phyloP scores from a whole-genome alignment of 1,140 invertebrate species.

The Ptiloglossa arizonensis region DNA sequence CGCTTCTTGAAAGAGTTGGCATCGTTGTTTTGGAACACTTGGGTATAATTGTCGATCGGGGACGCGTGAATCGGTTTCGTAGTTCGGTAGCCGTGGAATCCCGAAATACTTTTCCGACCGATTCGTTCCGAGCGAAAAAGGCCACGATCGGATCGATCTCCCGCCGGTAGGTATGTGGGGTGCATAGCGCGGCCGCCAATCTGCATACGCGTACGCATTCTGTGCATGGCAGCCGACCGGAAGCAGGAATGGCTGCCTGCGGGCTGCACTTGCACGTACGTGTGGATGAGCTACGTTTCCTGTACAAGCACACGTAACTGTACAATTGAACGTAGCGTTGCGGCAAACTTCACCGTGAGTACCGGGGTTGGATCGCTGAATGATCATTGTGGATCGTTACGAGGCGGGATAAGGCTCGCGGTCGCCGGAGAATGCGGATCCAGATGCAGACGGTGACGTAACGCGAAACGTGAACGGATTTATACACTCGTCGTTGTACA shows the following conservation, averaged over 20 bases:
- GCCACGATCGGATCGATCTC: conserved; percentile 68
- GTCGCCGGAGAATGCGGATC: not conserved
- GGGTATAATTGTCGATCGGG: conserved; percentile 7
- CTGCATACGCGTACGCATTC: conserved; percentile 74
- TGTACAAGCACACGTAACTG: conserved; percentile 25
- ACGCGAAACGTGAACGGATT: not conserved
- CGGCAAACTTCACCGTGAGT: conserved; percentile 48
- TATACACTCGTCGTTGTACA: not conserved
- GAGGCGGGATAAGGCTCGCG: conserved; percentile 1
- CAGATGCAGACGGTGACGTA: not conserved
- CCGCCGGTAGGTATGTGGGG: conserved; percentile 53
- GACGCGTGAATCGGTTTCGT: conserved; percentile 23
- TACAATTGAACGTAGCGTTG: conserved; percentile 40
- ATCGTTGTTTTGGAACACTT: too few relatives aligned
- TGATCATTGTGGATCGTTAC: conserved; percentile 38
- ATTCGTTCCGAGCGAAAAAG: conserved; percentile 58
- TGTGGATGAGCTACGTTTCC: conserved; percentile 58
- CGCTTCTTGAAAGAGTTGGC: too few relatives aligned
- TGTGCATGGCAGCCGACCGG: conserved; percentile 73
- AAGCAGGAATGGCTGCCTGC: conserved; percentile 69
- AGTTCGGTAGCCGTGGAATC: conserved; percentile 20
- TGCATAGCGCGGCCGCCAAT: conserved; percentile 68
- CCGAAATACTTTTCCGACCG: conserved; percentile 54
- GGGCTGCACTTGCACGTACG: conserved; percentile 47
- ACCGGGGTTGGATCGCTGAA: conserved; percentile 14